Conservation (phyloP, 2,797 vertebrate species). For the Selene dorsalis region DNA sequence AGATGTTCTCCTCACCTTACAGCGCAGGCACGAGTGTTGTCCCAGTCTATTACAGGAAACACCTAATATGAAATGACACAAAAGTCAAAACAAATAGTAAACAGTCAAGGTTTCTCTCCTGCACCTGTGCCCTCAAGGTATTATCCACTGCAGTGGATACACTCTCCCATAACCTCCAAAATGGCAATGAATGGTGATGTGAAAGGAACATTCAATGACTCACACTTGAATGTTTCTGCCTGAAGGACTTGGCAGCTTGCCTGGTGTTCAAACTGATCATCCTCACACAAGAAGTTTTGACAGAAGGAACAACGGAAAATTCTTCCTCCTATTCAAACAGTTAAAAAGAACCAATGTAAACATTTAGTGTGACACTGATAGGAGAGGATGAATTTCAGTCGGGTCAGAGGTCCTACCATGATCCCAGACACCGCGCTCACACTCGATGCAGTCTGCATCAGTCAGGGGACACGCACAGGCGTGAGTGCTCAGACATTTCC, state of each 20-base stretch:
- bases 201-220: conserved; percentile 69
- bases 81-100: not conserved
- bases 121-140: conserved; percentile 10
- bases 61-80: conserved; percentile 79
- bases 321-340: conserved; percentile 87
- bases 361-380: not conserved
- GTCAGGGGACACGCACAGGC: conserved; percentile 93
- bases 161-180: conserved; percentile 7
- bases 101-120: not conserved
- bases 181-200: not conserved
- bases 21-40: conserved; percentile 96
- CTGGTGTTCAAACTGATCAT: conserved; percentile 99
- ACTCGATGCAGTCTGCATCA: conserved; percentile 95
- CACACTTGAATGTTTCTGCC: conserved; percentile 98
- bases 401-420: conserved; percentile 84
- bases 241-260: conserved; percentile 98
- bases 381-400: not conserved
- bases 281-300: conserved; percentile 97
- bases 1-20: conserved; percentile 88
- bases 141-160: not conserved
- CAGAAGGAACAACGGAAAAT: conserved; percentile 98
- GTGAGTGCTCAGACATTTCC: conserved; percentile 95
- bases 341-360: not conserved
- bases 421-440: conserved; percentile 95
- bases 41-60: conserved; percentile 96